phyloP scores from a whole-genome alignment of 2,797 vertebrate genomes.

The Thunnus albacares region DNA sequence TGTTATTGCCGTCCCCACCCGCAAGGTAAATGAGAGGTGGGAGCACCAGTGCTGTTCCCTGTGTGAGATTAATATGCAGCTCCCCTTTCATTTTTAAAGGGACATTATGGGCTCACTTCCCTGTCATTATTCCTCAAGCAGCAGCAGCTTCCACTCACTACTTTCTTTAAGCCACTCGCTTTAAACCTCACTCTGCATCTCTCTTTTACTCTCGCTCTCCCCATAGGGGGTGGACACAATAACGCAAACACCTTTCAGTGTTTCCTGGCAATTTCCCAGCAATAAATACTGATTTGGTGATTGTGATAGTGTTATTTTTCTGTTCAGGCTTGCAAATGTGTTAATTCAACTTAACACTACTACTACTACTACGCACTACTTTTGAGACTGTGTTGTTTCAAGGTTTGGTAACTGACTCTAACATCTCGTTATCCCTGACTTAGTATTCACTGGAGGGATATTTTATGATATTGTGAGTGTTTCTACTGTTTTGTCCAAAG shows the following conservation, averaged over 20 bases:
- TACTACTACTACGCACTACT: neutral
- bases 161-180: conserved; percentile 3
- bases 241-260: neutral
- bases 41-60: conserved; percentile 36
- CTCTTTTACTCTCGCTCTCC: neutral
- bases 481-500: neutral
- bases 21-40: conserved; percentile 59
- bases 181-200: neutral
- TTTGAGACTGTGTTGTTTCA: neutral
- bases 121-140: conserved; percentile 25
- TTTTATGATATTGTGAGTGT: neutral
- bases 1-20: conserved; percentile 46
- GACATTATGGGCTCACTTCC: conserved; percentile 46
- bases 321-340: neutral
- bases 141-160: conserved; percentile 8
- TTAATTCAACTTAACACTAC: neutral
- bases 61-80: conserved; percentile 64
- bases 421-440: neutral
- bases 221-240: neutral
- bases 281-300: neutral
- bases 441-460: neutral
- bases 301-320: neutral
- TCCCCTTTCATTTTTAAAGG: conserved; percentile 57
- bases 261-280: neutral
- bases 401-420: neutral